A percentile compares a stretch with the other conserved stretches of the same genome.
Evolutionary conservation across 2,797 vertebrate genomes (phyloP).

Genomic region (Phylloscopus collybita): DNA sequence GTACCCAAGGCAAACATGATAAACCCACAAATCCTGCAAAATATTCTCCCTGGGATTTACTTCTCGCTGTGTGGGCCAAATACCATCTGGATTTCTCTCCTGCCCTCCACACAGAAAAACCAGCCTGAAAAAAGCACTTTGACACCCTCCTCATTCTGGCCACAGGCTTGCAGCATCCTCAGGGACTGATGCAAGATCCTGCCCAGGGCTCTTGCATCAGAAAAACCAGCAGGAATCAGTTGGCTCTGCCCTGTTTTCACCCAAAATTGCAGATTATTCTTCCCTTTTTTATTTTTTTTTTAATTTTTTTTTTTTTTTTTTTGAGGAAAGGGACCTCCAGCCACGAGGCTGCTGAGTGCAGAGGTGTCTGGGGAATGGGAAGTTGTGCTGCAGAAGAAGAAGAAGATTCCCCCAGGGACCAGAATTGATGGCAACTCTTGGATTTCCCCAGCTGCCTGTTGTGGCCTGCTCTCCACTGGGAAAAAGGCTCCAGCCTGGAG

Average conservation of each 20-base stretch:
- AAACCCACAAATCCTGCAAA: background rate
- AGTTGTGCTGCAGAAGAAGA: background rate
- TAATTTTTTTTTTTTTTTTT: too few relatives aligned
- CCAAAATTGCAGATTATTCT: background rate
- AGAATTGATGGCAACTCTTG: background rate
- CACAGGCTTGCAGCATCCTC: background rate
- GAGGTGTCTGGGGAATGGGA: background rate
- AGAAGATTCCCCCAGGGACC: background rate
- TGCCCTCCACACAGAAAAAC: background rate
- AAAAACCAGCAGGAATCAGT: background rate
- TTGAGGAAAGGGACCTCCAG: background rate
- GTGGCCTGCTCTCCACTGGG: background rate
- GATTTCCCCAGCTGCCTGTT: background rate
- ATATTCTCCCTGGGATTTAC: background rate
- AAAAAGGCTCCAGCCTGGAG: background rate
- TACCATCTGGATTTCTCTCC: background rate
- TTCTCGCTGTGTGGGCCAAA: background rate
- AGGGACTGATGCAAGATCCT: background rate
- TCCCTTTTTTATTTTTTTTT: background rate
- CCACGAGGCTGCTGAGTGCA: rapidly evolving
- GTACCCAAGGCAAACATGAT: background rate
- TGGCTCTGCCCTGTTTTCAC: background rate
- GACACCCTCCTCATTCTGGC: background rate
- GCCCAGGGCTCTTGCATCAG: background rate
- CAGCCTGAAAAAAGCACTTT: background rate